These are phyloP conservation scores for Theocolax elegans DNA, from an alignment of 1,140 invertebrate species.

Conservation along the genomic window DNA sequence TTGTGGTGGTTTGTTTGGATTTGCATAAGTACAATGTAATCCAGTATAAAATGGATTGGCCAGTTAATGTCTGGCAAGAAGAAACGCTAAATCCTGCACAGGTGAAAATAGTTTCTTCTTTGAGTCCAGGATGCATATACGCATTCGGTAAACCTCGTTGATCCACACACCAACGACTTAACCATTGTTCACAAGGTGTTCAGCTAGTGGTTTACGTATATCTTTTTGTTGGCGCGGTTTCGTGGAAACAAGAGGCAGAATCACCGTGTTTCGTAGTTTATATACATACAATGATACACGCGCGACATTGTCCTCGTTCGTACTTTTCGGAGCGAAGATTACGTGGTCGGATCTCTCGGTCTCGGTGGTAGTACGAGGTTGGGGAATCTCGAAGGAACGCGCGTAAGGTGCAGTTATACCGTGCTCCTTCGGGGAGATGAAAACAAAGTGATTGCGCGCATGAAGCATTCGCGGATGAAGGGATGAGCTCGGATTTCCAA, in stretches of 20 bases:
- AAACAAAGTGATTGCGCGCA: no score
- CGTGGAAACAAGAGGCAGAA: slow-evolving; percentile 19
- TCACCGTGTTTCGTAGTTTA: slow-evolving; percentile 18
- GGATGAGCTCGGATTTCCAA: no score
- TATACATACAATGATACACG: slow-evolving; percentile 40
- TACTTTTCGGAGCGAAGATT: not conserved
- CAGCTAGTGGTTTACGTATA: not conserved
- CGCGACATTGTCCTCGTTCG: slow-evolving; percentile 34
- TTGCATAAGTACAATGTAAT: not conserved
- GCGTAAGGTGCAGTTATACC: slow-evolving; percentile 12
- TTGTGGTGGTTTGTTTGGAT: not conserved
- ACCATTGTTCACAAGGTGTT: slow-evolving; percentile 36
- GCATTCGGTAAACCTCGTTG: slow-evolving; percentile 9
- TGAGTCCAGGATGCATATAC: not conserved
- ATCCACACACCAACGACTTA: not conserved
- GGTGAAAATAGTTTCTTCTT: no score
- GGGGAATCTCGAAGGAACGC: slow-evolving; percentile 13
- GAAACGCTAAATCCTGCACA: no score
- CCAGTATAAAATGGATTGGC: no score
- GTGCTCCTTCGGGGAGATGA: no score
- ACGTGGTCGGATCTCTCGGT: not conserved
- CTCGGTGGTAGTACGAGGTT: not conserved
- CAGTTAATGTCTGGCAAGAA: no score
- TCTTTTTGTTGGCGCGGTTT: slow-evolving; percentile 22
- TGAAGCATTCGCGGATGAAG: no score